Percentiles rank a stretch among this genome's conserved stretches.
Evolutionary conservation across 30 jellyfish, hydroid and myxozoan genomes (phyloP).

Genomic region (Aurelia aurita complex sp. Pacific): DNA sequence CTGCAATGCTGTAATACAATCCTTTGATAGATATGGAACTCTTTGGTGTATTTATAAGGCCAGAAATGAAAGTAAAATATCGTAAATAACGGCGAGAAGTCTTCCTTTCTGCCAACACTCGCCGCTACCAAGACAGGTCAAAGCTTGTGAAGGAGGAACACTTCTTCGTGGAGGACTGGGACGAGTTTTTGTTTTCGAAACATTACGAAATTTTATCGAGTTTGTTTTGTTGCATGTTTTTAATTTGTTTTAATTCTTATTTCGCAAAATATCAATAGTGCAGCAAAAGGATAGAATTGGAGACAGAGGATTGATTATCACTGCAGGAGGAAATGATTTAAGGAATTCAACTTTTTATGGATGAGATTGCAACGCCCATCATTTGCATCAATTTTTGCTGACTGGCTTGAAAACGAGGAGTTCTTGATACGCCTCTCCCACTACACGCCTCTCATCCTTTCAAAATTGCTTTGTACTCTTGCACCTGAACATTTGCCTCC

Average conservation of each 20-base stretch:
- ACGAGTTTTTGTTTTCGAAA: slow-evolving; percentile 34
- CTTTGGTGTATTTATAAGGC: background rate
- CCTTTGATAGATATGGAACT: too few species aligned
- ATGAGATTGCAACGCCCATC: too few species aligned
- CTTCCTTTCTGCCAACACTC: slow-evolving; percentile 44
- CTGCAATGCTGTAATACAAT: too few species aligned
- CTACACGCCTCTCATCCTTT: too few species aligned
- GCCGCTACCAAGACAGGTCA: slow-evolving; percentile 61
- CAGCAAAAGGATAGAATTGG: background rate
- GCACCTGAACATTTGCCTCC: too few species aligned
- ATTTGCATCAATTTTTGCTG: too few species aligned
- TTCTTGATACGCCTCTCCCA: too few species aligned
- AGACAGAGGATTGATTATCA: too few species aligned
- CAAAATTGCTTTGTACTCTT: too few species aligned
- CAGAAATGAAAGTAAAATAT: background rate
- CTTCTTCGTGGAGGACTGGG: slow-evolving; percentile 59
- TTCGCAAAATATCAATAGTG: background rate
- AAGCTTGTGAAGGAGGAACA: slow-evolving; percentile 67
- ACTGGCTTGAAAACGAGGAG: too few species aligned
- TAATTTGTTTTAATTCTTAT: background rate
- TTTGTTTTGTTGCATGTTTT: background rate
- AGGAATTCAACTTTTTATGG: too few species aligned
- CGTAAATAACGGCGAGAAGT: slow-evolving; percentile 11
- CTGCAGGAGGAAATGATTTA: too few species aligned
- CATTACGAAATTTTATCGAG: slow-evolving; percentile 27